Percentiles rank a stretch among this genome's conserved stretches.
Conservation (phyloP, 30 jellyfish, hydroid and myxozoan species). For the Mastigias papua region DNA sequence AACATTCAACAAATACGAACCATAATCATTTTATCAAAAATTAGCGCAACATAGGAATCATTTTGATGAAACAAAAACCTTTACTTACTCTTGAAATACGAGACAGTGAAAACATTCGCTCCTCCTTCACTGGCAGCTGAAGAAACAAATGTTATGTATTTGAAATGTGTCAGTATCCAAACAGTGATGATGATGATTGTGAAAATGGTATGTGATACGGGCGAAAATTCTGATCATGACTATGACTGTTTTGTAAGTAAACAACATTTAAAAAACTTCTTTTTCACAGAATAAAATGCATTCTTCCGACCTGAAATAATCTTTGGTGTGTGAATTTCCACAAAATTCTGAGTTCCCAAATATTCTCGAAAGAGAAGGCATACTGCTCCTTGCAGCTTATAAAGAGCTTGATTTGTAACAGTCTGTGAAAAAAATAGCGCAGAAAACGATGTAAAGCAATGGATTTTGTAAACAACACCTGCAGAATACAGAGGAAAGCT, state of each 20-base stretch:
- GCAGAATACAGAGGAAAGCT: no score
- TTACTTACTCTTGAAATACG: slow-evolving; percentile 89
- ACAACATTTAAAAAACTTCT: neutral
- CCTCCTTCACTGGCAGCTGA: slow-evolving; percentile 99
- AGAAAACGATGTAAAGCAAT: neutral
- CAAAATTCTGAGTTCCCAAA: slow-evolving; percentile 92
- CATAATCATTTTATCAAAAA: no score
- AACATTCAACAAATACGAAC: no score
- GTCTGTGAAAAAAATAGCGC: slow-evolving; percentile 72
- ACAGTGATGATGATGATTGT: no score
- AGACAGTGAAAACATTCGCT: slow-evolving; percentile 97
- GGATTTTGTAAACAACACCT: no score
- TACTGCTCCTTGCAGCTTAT: slow-evolving; percentile 96
- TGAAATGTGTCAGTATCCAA: no score
- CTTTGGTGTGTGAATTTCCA: slow-evolving; percentile 99
- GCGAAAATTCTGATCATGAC: neutral
- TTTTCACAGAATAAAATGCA: neutral
- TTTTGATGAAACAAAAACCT: neutral
- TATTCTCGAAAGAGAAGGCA: slow-evolving; percentile 95
- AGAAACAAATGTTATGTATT: neutral
- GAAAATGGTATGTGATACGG: no score
- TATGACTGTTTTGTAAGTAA: neutral
- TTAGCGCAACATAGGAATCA: no score
- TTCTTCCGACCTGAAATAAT: slow-evolving; percentile 85
- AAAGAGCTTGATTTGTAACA: slow-evolving; percentile 98